A percentile compares a stretch with the other conserved stretches of the same genome.
Conservation (phyloP, 2,797 vertebrate genomes). For the Labroides dimidiatus region DNA sequence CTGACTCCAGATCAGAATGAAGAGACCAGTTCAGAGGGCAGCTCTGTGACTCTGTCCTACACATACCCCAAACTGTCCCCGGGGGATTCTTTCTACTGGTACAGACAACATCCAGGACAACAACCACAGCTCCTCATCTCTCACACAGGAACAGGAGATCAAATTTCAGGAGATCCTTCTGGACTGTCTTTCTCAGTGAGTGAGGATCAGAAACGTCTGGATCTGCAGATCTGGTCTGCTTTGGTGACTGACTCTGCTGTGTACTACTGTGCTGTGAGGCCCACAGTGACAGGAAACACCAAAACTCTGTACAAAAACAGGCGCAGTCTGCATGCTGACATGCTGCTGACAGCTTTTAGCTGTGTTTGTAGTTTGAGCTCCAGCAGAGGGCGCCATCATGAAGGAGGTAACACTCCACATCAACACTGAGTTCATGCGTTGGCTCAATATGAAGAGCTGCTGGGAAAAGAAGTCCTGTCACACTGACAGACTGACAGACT, state of each 20-base stretch:
- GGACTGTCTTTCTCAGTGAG: too few relatives aligned
- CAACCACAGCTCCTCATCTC: too few relatives aligned
- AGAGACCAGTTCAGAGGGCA: background rate
- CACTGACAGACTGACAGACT: too few relatives aligned
- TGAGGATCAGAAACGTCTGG: too few relatives aligned
- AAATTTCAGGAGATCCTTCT: too few relatives aligned
- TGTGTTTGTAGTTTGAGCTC: background rate
- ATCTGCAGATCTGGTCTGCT: conserved; percentile 11
- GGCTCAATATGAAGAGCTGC: too few relatives aligned
- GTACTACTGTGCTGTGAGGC: conserved; percentile 19
- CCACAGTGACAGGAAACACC: conserved; percentile 53
- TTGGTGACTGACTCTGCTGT: background rate
- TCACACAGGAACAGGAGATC: too few relatives aligned
- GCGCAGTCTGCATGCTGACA: too few relatives aligned
- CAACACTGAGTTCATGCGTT: too few relatives aligned
- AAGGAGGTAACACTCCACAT: too few relatives aligned
- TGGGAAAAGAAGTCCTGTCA: too few relatives aligned
- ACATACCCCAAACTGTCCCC: background rate
- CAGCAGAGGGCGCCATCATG: conserved; percentile 15
- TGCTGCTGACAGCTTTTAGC: too few relatives aligned
- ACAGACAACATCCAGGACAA: background rate
- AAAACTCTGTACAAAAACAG: conserved; percentile 39
- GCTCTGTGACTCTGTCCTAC: background rate
- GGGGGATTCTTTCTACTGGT: conserved; percentile 5
- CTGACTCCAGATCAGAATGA: background rate